phyloP scores from a whole-genome alignment of 2,113 vertebrate genomes.

The Salvator merianae region DNA sequence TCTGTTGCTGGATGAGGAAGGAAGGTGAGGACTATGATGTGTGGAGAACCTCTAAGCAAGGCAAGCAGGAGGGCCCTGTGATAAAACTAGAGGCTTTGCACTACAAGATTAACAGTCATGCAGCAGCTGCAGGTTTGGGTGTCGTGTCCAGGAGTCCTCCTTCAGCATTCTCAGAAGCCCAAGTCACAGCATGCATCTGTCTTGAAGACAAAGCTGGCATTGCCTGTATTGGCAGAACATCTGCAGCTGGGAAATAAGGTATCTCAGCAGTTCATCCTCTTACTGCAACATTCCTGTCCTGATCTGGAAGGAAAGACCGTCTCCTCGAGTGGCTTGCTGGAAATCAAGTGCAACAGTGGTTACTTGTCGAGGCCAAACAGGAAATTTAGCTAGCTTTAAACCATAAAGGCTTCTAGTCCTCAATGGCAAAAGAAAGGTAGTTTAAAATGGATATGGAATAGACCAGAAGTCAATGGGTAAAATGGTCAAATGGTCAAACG shows the following conservation, averaged over 20 bases:
- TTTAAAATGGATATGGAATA: neutral
- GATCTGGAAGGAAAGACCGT: conserved; percentile 88
- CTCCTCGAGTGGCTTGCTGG: conserved; percentile 89
- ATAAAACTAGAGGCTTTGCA: rapidly evolving
- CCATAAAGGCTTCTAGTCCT: neutral
- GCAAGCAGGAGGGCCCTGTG: neutral
- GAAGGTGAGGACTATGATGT: neutral
- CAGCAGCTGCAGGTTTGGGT: neutral
- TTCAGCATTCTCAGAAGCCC: neutral
- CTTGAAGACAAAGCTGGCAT: too few relatives aligned
- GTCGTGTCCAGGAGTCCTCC: neutral
- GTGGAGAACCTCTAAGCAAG: neutral
- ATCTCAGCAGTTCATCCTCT: conserved; percentile 20
- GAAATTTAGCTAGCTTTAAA: too few relatives aligned
- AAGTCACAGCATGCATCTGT: neutral
- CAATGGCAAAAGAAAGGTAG: neutral
- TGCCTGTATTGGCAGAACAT: conserved; percentile 5
- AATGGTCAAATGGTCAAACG: too few relatives aligned
- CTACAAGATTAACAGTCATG: conserved; percentile 38
- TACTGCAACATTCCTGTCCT: conserved; percentile 78
- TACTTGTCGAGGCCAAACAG: neutral
- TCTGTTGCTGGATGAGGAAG: neutral
- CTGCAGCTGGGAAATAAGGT: neutral
- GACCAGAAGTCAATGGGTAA: neutral
- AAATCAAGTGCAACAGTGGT: neutral